These are phyloP conservation scores for Porites cylindrica DNA, from an alignment of 92 coral and sea anemone genomes.

Conservation along the genomic window DNA sequence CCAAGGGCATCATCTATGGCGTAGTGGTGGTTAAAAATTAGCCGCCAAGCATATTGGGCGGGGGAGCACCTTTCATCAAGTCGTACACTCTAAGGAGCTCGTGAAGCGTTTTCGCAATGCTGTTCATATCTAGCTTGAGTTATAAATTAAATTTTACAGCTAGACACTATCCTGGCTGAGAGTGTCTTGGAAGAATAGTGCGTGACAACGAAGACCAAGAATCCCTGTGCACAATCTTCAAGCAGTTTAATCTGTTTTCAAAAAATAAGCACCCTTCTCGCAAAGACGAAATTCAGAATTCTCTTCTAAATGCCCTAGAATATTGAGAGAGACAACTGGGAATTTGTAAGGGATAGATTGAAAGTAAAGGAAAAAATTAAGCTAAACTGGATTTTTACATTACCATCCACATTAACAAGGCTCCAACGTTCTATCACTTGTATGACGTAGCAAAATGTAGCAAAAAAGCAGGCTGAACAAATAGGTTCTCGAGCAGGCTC, in stretches of 20 bases:
- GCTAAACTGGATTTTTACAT: no score
- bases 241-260: conserved; percentile 65
- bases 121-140: conserved; percentile 53
- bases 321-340: no score
- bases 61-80: conserved; percentile 51
- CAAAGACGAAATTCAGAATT: no score
- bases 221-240: conserved; percentile 48
- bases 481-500: no score
- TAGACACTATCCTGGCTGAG: conserved; percentile 33
- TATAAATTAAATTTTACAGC: conserved; percentile 68
- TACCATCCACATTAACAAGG: no score
- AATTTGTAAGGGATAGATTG: no score
- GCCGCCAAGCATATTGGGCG: conserved; percentile 58
- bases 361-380: no score
- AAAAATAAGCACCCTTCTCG: conserved; percentile 52
- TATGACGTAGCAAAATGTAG: no score
- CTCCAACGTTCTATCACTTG: no score
- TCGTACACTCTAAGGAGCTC: conserved; percentile 57
- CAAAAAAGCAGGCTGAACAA: no score
- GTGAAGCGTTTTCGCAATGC: conserved; percentile 65
- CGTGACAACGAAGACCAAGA: conserved; percentile 70
- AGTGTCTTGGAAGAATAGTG: conserved; percentile 35
- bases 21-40: conserved; percentile 62
- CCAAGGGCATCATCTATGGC: no score
- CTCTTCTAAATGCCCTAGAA: no score